Conservation (phyloP, 1,140 invertebrate species). For the Mya arenaria region DNA sequence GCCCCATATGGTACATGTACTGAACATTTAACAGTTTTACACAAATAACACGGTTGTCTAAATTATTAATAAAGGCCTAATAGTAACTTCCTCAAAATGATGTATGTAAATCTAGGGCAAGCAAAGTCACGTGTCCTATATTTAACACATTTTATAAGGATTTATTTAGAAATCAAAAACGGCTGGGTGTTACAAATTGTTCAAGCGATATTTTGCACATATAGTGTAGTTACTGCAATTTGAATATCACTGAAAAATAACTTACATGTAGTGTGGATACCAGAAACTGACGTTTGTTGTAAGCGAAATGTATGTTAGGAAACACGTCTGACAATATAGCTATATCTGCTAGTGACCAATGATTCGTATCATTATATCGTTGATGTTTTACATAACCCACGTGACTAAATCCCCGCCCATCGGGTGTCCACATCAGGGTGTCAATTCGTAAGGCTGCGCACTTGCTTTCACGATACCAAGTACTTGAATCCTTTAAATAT, state of each 20-base stretch:
- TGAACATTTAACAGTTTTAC: no score
- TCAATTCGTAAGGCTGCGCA: constrained; percentile 30
- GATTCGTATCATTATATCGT: no score
- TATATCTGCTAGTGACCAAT: background rate
- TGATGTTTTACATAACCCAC: constrained; percentile 42
- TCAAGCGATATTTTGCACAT: no score
- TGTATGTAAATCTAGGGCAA: no score
- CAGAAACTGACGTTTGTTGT: constrained; percentile 49
- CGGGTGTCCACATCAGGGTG: constrained; percentile 51
- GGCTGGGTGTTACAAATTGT: no score
- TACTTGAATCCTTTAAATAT: background rate
- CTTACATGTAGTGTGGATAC: constrained; percentile 55
- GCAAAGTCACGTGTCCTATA: no score
- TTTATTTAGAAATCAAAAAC: no score
- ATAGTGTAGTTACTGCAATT: background rate
- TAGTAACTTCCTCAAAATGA: no score
- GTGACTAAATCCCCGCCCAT: constrained; percentile 28
- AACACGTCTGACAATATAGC: constrained; percentile 33
- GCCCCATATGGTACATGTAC: no score
- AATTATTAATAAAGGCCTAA: no score
- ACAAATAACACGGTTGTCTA: no score
- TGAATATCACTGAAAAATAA: constrained; percentile 1
- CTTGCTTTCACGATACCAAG: background rate
- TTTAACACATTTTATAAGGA: no score
- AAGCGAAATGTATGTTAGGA: constrained; percentile 57